Conservation (phyloP, 1,140 invertebrate genomes). For the Pinna nobilis region DNA sequence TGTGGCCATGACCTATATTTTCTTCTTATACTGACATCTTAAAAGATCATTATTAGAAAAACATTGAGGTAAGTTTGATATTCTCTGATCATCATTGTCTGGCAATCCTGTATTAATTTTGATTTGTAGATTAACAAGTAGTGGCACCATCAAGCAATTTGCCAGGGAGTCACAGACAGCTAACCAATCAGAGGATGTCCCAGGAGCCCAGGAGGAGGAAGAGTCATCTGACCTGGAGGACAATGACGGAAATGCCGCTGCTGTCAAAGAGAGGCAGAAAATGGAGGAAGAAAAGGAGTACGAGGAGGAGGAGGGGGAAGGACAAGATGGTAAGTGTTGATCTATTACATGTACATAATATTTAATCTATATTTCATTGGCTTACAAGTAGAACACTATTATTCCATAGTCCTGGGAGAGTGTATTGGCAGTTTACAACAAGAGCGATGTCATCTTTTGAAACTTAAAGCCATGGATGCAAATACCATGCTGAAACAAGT, state of each 20-base stretch:
- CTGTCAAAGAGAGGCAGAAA: constrained; percentile 76
- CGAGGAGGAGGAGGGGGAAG: constrained; percentile 81
- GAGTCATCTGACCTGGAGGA: constrained; percentile 75
- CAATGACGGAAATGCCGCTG: constrained; percentile 76
- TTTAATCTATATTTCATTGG: background rate
- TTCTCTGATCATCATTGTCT: background rate
- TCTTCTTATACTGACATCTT: too few species aligned
- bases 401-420: too few species aligned
- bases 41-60: too few species aligned
- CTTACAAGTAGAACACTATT: background rate
- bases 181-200: constrained; percentile 65
- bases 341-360: background rate
- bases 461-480: too few species aligned
- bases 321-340: constrained; percentile 40
- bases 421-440: too few species aligned
- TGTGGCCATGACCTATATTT: too few species aligned
- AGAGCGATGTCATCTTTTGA: too few species aligned
- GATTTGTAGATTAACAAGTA: constrained; percentile 3
- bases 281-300: constrained; percentile 86
- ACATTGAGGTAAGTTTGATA: too few species aligned
- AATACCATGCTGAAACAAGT: too few species aligned
- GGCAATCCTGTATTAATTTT: background rate
- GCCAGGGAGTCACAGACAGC: constrained; percentile 45
- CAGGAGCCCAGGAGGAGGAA: constrained; percentile 69
- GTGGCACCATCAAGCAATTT: background rate